A percentile compares a stretch with the other conserved stretches of the same genome.
Conservation (phyloP, 2,797 vertebrate genomes). For the Hippocampus kuda region DNA sequence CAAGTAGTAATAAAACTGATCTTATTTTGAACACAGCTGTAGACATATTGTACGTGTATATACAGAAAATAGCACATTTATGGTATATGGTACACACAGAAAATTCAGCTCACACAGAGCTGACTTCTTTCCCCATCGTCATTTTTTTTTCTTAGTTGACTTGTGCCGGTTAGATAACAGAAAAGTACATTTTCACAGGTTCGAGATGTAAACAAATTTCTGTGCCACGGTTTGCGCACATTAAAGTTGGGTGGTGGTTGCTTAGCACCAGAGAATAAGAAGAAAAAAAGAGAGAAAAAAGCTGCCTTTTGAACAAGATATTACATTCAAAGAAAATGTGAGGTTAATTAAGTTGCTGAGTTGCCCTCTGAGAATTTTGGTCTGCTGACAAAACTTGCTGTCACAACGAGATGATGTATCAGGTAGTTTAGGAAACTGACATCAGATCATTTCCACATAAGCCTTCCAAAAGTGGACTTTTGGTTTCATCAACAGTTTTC, state of each 20-base stretch:
- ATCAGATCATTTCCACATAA: neutral
- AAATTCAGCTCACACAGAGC: neutral
- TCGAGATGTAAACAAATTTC: slow-evolving; percentile 48
- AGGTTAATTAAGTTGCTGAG: neutral
- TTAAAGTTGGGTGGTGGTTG: slow-evolving; percentile 3
- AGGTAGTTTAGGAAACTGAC: neutral
- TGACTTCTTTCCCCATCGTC: neutral
- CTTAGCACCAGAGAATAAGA: neutral
- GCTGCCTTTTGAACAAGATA: slow-evolving; percentile 1
- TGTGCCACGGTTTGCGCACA: slow-evolving; percentile 38
- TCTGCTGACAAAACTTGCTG: neutral
- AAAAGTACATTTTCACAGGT: slow-evolving; percentile 41
- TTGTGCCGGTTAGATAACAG: slow-evolving; percentile 18
- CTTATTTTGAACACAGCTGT: too few relatives aligned
- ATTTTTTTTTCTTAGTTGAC: slow-evolving; percentile 38
- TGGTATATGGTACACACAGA: neutral
- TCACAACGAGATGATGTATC: neutral
- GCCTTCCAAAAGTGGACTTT: neutral
- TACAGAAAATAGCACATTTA: neutral
- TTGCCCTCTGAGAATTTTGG: neutral
- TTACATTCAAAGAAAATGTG: neutral
- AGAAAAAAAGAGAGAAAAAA: neutral
- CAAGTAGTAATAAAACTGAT: too few relatives aligned
- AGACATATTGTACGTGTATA: too few relatives aligned
- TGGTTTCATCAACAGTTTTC: neutral